phyloP scores from a whole-genome alignment of 2,113 vertebrate species.

The Neolamprologus toae region DNA sequence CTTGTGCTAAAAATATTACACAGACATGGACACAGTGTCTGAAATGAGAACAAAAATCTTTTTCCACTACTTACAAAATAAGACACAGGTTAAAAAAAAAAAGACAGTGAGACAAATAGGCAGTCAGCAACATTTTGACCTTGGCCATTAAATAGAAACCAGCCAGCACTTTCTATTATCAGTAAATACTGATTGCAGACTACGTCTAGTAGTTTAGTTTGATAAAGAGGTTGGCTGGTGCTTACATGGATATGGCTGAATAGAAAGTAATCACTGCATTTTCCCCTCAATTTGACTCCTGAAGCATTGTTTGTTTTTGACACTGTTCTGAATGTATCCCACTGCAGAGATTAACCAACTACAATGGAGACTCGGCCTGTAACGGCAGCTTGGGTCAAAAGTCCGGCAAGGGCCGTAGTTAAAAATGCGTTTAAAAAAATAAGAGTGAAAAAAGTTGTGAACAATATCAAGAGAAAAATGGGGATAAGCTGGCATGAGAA shows the following conservation, averaged over 20 bases:
- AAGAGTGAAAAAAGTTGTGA: background rate
- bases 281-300: slow-evolving; percentile 33
- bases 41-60: background rate
- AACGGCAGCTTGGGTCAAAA: background rate
- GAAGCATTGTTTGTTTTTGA: slow-evolving; percentile 26
- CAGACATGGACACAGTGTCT: background rate
- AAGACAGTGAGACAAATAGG: background rate
- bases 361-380: background rate
- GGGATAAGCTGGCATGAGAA: background rate
- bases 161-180: background rate
- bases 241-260: background rate
- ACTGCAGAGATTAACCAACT: background rate
- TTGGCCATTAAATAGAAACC: background rate
- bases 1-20: background rate
- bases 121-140: background rate
- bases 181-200: background rate
- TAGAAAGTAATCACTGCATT: slow-evolving; percentile 14
- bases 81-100: background rate
- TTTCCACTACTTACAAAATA: background rate
- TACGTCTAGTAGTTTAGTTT: background rate
- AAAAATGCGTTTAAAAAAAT: background rate
- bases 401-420: accelerated
- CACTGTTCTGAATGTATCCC: background rate
- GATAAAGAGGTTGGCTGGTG: background rate
- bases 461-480: background rate